Evolutionary conservation across 30 jellyfish, hydroid and myxozoan genomes (phyloP), one percentile per base, ranked within the genome.

Genomic region (Cassiopea xamachana): DNA sequence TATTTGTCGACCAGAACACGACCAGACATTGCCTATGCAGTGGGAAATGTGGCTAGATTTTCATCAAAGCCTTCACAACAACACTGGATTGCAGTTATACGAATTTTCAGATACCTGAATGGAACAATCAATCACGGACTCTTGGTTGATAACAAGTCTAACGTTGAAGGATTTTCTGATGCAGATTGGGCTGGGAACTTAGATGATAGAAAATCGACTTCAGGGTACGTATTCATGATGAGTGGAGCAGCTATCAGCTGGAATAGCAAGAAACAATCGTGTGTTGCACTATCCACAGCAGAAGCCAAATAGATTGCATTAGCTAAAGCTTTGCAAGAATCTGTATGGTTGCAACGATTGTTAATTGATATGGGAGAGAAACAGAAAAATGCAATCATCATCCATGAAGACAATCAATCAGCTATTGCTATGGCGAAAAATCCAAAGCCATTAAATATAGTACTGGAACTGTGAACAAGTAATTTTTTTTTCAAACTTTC

Each of bases 111-210:
- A 17, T 74, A 87, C 72, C 43, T 12, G 45, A 69, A 75, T 19
- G 72, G 59, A 10, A 77, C 84, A 75, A 46, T 43, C 71, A 87
- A 69, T 68, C 73, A 85, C 78, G 86, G 88, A 7, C 60, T 73
- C 46, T 6, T 45, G 4, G n/a, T 18, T 68, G 77, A 68, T 10
- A 44, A 16, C 44, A 16, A 68, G 27, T 4, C 13, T 4, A 13
- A 12, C 9, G 61, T 73, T 2, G 4, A 48, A 19, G 93, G 89
- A 10, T 75, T 15, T 39, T 64, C 90, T 27, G 92, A 84, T 72
- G 93, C 93, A 14, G 93, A 72, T 48, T 85, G 89, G 89, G 92
- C 75, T 2, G 92, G 92, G 1, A 59, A 83, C 74, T 5, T 67
- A 15, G 15, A 7, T 2, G n/a, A 46, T 46, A 15, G 92, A 15